Evolutionary conservation across 2,888 invertebrate genomes (phyloP).

Genomic region (Heliconius hortense): DNA sequence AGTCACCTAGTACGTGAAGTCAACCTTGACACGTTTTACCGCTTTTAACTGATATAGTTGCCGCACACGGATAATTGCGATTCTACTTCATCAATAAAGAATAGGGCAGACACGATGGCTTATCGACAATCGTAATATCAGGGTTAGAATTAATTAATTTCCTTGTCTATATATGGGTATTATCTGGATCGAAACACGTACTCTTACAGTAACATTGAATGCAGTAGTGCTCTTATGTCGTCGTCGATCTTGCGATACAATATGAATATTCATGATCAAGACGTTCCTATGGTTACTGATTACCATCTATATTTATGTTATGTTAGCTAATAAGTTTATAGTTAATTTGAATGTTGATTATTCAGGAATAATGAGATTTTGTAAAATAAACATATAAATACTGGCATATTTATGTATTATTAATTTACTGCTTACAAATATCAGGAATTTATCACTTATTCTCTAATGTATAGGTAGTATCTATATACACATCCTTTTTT

Average conservation of each 20-base stretch:
- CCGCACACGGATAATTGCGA: constrained; percentile 61
- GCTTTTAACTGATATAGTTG: constrained; percentile 54
- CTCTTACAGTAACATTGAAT: constrained; percentile 32
- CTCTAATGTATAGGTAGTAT: neutral
- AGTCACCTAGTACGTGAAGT: constrained; percentile 47
- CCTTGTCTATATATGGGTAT: constrained; percentile 55
- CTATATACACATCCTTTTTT: neutral
- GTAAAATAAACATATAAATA: constrained; percentile 10
- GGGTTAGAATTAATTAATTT: constrained; percentile 64
- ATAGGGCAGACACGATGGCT: constrained; percentile 44
- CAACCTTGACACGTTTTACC: constrained; percentile 66
- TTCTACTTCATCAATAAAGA: constrained; percentile 46
- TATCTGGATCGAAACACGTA: constrained; percentile 43
- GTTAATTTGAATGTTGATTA: constrained; percentile 13
- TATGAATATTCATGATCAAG: constrained; percentile 32
- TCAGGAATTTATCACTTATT: neutral
- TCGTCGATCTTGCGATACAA: constrained; percentile 13
- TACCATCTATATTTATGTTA: constrained; percentile 14
- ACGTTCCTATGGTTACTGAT: constrained; percentile 29
- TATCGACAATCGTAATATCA: constrained; percentile 53
- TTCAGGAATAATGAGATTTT: constrained; percentile 8
- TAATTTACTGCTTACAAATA: constrained; percentile 6
- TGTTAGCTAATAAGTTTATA: constrained; percentile 15
- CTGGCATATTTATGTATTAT: neutral
- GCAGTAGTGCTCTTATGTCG: constrained; percentile 13